Conservation (phyloP, 2,113 vertebrate species). For the Vireo altiloquus region DNA sequence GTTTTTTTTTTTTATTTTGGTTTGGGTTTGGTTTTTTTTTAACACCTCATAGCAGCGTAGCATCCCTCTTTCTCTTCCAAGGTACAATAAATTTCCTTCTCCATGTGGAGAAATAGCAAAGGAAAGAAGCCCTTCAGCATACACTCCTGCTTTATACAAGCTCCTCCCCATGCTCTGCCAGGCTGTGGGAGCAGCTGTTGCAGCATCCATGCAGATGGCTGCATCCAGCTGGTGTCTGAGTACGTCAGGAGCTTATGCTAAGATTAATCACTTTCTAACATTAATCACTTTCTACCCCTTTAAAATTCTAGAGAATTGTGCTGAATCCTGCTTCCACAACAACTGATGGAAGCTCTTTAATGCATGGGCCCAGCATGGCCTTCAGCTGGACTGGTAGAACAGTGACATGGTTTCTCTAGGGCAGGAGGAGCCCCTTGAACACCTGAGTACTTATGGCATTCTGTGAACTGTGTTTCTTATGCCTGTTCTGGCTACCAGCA, state of each 20-base stretch:
- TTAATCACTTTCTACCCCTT: not conserved
- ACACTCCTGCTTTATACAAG: accelerated
- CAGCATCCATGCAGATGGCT: not conserved
- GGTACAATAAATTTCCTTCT: not conserved
- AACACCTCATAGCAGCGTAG: not conserved
- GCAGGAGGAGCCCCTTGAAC: not conserved
- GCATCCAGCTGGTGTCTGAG: not conserved
- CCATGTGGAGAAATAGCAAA: not conserved
- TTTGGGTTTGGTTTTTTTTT: not conserved
- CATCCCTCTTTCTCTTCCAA: not conserved
- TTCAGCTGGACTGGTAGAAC: not conserved
- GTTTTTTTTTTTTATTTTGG: no score
- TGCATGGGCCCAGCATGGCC: not conserved
- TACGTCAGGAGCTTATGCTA: not conserved
- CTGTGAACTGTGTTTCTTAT: not conserved
- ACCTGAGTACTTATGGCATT: not conserved
- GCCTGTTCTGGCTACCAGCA: not conserved
- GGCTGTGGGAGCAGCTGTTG: not conserved
- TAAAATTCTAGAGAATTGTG: not conserved
- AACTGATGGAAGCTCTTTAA: not conserved
- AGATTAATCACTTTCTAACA: not conserved
- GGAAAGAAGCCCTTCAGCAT: not conserved
- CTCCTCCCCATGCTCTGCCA: not conserved
- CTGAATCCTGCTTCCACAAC: not conserved
- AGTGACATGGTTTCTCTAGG: not conserved